Conservation (phyloP, 2,797 vertebrate species). For the Melanotaenia parkinsoni region DNA sequence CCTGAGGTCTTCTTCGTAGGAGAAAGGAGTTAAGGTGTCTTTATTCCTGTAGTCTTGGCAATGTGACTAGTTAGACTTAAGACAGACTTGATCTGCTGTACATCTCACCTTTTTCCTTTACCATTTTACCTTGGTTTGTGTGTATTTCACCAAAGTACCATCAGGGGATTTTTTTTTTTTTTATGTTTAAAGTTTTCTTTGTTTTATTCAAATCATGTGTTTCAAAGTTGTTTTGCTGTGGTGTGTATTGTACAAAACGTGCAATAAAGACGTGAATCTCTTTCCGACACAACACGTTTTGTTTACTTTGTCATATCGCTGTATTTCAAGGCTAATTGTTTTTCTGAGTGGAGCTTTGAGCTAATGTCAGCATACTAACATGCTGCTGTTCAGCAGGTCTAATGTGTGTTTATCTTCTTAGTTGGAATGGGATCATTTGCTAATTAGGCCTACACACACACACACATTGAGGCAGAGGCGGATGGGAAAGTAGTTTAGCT, state of each 20-base stretch:
- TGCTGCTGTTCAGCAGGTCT: not conserved
- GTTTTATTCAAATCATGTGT: constrained; percentile 35
- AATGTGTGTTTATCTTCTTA: not conserved
- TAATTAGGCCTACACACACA: not conserved
- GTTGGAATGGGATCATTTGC: not conserved
- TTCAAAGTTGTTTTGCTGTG: constrained; percentile 46
- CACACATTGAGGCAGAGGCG: not conserved
- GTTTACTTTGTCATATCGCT: not conserved
- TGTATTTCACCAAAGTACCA: not conserved
- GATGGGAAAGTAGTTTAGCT: not conserved
- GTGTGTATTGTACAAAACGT: constrained; percentile 68
- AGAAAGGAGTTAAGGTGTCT: constrained; percentile 67
- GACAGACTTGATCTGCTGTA: constrained; percentile 18
- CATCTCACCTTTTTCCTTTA: constrained; percentile 2
- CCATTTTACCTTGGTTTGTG: not conserved
- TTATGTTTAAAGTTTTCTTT: not conserved
- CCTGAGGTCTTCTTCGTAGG: constrained; percentile 52
- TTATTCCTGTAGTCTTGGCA: constrained; percentile 54
- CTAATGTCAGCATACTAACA: not conserved
- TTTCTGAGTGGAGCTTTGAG: not conserved
- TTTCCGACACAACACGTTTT: not conserved
- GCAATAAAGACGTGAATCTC: constrained; percentile 69
- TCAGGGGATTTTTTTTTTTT: not conserved
- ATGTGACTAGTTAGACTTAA: constrained; percentile 57
- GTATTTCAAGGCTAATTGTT: not conserved